Evolutionary conservation across 2,888 invertebrate species (phyloP), one percentile per base, ranked within the genome.

Genomic region (Shargacucullia verbasci): DNA sequence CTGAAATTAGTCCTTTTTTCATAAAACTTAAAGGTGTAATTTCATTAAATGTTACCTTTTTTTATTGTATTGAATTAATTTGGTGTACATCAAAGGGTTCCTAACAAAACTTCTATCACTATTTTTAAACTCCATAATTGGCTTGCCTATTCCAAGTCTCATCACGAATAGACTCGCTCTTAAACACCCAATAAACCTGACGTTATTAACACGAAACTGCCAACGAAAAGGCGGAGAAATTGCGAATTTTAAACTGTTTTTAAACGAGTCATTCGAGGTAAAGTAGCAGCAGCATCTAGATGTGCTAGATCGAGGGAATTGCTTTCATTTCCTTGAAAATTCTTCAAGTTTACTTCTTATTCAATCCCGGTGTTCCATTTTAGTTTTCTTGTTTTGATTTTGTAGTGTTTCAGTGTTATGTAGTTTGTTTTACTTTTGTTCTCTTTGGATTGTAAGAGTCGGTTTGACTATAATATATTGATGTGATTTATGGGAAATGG

Each of bases 171-270:
- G 34, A 45, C 8, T 31, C 27, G 29, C 7, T 29, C 29, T 29
- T 29, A 39, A 46, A 44, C 41, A 47, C 3, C 33, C 53, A 39
- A 46, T 45, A 66, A 40, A 44, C 29, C 29, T 29, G 52, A 48
- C 35, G 38, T 31, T 58, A 70, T 35, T 53, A 66, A 20, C 27
- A 3, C 29, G 6, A 0, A 37, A 45, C 59, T 59, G 59, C 33
- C 14, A 46, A 38, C 43, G 34, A 48, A 61, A 59, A 40, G 47
- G 67, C 59, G 52, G 64, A 48, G 39, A 73, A 75, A 82, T 79
- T 79, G 79, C 72, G 79, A 80, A 82, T 76, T 74, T 77, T 72
- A 80, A 81, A 78, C 62, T 67, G 76, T 63, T 71, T 69, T 65
- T 75, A 75, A 76, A 68, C 61, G 71, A 72, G 54, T 55, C 57